Evolutionary conservation across 2,797 vertebrate species (phyloP), one percentile per base, ranked within the genome.

Genomic region (Brachyalestes nurse): DNA sequence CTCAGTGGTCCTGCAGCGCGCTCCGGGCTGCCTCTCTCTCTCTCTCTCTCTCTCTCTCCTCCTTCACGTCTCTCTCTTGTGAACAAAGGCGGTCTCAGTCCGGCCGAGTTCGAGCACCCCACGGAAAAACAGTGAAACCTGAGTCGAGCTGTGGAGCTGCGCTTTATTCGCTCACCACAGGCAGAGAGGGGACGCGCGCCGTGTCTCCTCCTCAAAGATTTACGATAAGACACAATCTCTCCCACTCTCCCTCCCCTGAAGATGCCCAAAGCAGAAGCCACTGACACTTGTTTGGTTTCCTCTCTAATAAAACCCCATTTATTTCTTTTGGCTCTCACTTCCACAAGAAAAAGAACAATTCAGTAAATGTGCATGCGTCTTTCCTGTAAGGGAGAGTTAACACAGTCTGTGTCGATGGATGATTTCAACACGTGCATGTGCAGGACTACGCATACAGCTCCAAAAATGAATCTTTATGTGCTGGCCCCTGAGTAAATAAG

Each of bases 61-160:
- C 65, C 38, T 21, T 67, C 65, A 45, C 62, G 25, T 64, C 28
- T 12, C 64, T 40, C 64, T 83, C 90, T 88, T 91, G 88, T 92
- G 93, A 94, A 97, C 96, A 97, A 97, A 97, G 95, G 92, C 95
- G 90, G 95, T 94, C 94, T 96, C 91, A 96, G 94, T 93, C 91
- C 82, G 82, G 40, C 88, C 83, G 90, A 92, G 93, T 90, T 95
- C 91, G 80, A 84, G 88, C 90, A 86, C 85, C 82, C 74, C 79
- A 91, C 93, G 94, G 57, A 72, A 82, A 89, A 86, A 45, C 92
- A 84, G 91, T 96, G 96, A 95, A 97, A 97, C 90, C 85, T 69
- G 96, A 97, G 92, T 93, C 96, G 88, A n/a, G 57, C 67, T 88
- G 79, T 85, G 90, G 87, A 89, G 88, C 90, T 89, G 61, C 8